phyloP scores from a whole-genome alignment of 2,888 invertebrate genomes.

The Euproctis similis region DNA sequence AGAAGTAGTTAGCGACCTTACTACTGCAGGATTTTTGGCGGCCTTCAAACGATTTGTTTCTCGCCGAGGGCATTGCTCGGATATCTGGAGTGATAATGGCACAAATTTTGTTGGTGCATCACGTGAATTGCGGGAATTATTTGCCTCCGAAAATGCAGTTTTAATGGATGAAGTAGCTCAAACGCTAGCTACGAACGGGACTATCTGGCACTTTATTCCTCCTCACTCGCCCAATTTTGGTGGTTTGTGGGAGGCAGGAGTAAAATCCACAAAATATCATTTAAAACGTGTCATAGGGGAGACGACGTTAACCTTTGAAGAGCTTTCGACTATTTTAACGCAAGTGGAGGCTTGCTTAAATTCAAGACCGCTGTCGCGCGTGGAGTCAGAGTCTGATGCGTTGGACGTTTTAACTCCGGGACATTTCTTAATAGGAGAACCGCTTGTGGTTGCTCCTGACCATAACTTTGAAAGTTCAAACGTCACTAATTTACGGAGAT shows the following conservation, averaged over 20 bases:
- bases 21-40: not conserved
- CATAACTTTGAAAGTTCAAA: not conserved
- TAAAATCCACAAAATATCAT: constrained; percentile 1
- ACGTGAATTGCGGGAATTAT: not conserved
- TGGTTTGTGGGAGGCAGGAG: no score
- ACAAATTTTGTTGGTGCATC: no score
- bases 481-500: not conserved
- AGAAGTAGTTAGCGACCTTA: constrained; percentile 1
- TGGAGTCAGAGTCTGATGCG: not conserved
- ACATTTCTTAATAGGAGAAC: constrained; percentile 1
- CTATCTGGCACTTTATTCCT: no score
- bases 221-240: no score
- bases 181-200: constrained; percentile 5
- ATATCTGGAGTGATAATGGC: constrained; percentile 4
- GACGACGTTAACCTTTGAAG: not conserved
- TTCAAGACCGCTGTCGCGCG: no score
- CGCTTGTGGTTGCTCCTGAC: not conserved
- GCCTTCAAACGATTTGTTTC: constrained; percentile 1
- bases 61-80: not conserved
- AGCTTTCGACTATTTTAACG: not conserved
- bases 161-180: constrained; percentile 1
- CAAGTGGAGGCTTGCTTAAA: constrained; percentile 1
- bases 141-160: not conserved
- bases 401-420: not conserved
- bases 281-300: not conserved